Conservation (phyloP, 2,113 vertebrate genomes). For the Eclectus roratus region DNA sequence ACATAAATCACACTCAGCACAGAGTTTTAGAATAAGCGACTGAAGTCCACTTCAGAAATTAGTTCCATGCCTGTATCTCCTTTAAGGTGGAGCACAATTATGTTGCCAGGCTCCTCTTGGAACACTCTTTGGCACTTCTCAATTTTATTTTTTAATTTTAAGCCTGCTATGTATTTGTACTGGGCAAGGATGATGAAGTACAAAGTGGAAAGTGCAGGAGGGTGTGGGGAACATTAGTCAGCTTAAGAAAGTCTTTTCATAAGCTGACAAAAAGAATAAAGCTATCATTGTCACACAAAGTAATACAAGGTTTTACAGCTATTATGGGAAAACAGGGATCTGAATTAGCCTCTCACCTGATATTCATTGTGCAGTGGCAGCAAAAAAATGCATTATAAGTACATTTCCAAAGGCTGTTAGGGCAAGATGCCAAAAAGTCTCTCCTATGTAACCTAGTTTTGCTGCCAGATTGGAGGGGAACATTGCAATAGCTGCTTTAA, state of each 20-base stretch:
- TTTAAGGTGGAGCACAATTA: background rate
- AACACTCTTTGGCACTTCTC: background rate
- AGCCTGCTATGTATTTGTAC: background rate
- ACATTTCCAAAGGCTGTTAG: background rate
- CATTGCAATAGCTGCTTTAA: background rate
- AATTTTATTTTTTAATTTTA: background rate
- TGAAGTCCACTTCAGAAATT: background rate
- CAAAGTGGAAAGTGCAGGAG: background rate
- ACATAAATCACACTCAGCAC: background rate
- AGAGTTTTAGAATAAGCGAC: background rate
- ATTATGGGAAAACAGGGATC: background rate
- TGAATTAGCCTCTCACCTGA: constrained; percentile 6
- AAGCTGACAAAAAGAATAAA: background rate
- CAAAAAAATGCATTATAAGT: background rate
- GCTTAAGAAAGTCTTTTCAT: background rate
- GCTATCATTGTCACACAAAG: background rate
- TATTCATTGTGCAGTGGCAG: background rate
- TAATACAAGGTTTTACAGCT: background rate
- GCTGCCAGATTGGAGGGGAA: constrained; percentile 6
- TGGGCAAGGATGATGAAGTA: background rate
- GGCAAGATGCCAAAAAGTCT: background rate
- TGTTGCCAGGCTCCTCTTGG: background rate
- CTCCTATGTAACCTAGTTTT: background rate
- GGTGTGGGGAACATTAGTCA: background rate
- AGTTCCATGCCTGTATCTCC: background rate